A percentile compares a stretch with the other conserved stretches of the same genome.
Conservation (phyloP, 2,113 vertebrate species). For the Solea solea region DNA sequence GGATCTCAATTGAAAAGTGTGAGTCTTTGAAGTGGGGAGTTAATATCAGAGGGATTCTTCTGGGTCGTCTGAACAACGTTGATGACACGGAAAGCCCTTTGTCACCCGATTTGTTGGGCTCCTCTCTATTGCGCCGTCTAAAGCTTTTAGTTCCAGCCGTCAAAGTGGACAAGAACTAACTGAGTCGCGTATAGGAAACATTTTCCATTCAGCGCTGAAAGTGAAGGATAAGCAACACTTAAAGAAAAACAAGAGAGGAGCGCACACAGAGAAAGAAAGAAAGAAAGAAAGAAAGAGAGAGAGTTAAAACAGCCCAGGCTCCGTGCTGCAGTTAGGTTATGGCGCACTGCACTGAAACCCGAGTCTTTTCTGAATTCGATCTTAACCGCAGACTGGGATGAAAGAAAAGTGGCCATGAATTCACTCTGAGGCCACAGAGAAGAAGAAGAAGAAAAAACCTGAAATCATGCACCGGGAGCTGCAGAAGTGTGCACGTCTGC, state of each 20-base stretch:
- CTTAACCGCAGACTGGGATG: slow-evolving; percentile 22
- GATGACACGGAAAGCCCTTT: slow-evolving; percentile 97
- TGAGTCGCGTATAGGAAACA: slow-evolving; percentile 58
- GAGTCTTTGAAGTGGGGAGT: slow-evolving; percentile 96
- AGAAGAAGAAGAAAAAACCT: neutral
- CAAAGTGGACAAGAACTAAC: slow-evolving; percentile 83
- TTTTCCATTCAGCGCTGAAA: slow-evolving; percentile 56
- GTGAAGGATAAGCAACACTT: slow-evolving; percentile 44
- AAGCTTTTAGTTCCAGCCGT: slow-evolving; percentile 83
- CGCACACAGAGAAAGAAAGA: neutral
- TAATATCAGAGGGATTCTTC: slow-evolving; percentile 97
- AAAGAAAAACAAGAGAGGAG: slow-evolving; percentile 13
- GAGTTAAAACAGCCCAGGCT: slow-evolving; percentile 22
- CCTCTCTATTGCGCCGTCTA: slow-evolving; percentile 89
- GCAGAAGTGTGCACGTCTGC: slow-evolving; percentile 3
- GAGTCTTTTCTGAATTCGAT: slow-evolving; percentile 18
- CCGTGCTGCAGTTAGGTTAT: slow-evolving; percentile 2
- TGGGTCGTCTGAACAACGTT: slow-evolving; percentile 96
- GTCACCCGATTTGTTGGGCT: slow-evolving; percentile 93
- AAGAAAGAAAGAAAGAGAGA: neutral
- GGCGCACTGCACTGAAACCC: neutral
- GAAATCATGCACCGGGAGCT: slow-evolving; percentile 3
- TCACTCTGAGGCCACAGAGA: slow-evolving; percentile 9
- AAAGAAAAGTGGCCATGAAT: slow-evolving; percentile 26
- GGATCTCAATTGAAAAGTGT: slow-evolving; percentile 92